Percentiles rank a stretch among this genome's conserved stretches.
phyloP scores from a whole-genome alignment of 2,888 invertebrate species.

The Lochmaea capreae region DNA sequence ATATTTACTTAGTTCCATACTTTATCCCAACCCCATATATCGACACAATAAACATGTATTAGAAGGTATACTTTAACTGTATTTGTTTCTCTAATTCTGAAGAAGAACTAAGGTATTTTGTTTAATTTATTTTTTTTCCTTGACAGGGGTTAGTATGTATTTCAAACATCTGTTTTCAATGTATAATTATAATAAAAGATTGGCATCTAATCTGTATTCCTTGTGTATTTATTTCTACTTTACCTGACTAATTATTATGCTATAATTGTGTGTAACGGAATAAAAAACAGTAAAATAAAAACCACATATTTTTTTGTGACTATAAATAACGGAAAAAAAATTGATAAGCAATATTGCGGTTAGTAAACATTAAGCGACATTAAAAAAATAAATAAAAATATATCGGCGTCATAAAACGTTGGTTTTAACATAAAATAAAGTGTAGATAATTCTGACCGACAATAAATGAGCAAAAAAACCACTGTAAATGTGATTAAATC shows the following conservation, averaged over 20 bases:
- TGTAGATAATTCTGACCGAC: not conserved
- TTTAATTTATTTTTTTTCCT: too few relatives aligned
- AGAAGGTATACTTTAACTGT: too few relatives aligned
- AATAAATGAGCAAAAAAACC: not conserved
- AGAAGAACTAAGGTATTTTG: too few relatives aligned
- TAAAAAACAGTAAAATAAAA: not conserved
- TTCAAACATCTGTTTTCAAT: not conserved
- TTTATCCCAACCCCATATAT: too few relatives aligned
- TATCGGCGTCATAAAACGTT: not conserved
- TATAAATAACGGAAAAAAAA: not conserved
- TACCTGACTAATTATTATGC: not conserved
- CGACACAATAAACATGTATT: too few relatives aligned
- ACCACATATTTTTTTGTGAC: not conserved
- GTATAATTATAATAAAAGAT: not conserved
- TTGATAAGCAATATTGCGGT: not conserved
- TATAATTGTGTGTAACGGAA: not conserved
- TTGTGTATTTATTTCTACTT: not conserved
- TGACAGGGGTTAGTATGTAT: too few relatives aligned
- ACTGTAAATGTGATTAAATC: not conserved
- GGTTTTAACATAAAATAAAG: not conserved
- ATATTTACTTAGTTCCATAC: too few relatives aligned
- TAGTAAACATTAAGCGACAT: not conserved
- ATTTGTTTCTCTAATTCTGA: too few relatives aligned
- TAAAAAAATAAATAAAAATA: not conserved
- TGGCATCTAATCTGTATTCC: not conserved